Evolutionary conservation across 2,888 invertebrate species (phyloP).

Genomic region (Pegoplata infirma): DNA sequence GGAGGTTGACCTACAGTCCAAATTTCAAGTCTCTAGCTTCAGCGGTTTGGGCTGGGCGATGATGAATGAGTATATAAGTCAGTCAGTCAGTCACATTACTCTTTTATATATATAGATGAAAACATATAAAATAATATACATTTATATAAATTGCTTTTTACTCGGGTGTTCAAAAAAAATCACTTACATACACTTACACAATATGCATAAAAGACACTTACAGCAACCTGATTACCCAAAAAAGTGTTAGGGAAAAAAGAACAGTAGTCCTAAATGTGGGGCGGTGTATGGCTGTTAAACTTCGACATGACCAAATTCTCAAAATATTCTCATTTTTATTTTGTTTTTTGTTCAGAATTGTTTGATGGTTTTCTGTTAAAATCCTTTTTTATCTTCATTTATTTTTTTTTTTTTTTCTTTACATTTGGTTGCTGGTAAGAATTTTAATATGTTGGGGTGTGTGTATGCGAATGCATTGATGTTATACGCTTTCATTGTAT

Average conservation of each 20-base stretch:
- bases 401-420: neutral
- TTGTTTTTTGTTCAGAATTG: slow-evolving; percentile 6
- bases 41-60: no score
- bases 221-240: slow-evolving; percentile 1
- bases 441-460: slow-evolving; percentile 4
- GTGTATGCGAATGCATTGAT: neutral
- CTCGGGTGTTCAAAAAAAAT: no score
- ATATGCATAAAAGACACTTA: neutral
- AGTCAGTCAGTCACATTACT: no score
- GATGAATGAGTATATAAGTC: no score
- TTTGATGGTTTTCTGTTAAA: slow-evolving; percentile 4
- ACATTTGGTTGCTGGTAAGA: neutral
- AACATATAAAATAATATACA: no score
- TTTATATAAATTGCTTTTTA: no score
- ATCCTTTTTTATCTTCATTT: neutral
- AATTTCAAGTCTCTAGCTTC: no score
- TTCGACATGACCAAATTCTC: slow-evolving; percentile 22
- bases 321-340: no score
- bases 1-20: no score
- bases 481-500: slow-evolving; percentile 4
- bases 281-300: neutral
- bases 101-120: no score
- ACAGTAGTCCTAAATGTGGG: neutral
- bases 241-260: neutral
- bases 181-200: neutral